These are phyloP conservation scores for Gnathochromis pfefferi DNA, from an alignment of 2,113 vertebrate genomes.

Conservation along the genomic window DNA sequence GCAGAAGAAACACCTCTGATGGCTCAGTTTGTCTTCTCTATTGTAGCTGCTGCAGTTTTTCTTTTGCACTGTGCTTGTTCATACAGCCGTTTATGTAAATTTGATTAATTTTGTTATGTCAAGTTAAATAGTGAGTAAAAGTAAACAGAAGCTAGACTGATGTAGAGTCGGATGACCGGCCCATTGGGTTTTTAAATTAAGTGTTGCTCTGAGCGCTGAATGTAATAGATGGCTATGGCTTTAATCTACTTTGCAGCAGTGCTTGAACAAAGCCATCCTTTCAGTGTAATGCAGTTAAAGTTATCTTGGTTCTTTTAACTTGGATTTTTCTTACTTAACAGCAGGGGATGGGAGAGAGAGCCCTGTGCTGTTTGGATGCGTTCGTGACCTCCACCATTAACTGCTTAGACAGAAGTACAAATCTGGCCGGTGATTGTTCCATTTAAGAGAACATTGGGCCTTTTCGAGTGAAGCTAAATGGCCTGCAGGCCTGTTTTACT, in stretches of 20 bases:
- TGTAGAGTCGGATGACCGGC: not conserved
- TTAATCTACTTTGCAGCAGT: slow-evolving; percentile 53
- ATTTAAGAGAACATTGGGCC: not conserved
- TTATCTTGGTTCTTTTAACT: slow-evolving; percentile 29
- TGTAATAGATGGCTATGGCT: slow-evolving; percentile 37
- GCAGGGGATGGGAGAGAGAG: not conserved
- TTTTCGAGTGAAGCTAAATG: not conserved
- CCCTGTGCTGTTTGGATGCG: not conserved
- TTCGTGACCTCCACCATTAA: not conserved
- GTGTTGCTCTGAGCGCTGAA: slow-evolving; percentile 21
- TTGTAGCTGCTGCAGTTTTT: not conserved
- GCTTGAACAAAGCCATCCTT: slow-evolving; percentile 48
- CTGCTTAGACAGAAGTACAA: not conserved
- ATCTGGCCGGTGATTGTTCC: not conserved
- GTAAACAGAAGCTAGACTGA: not conserved
- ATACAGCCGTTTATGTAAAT: not conserved
- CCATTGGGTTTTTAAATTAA: slow-evolving; percentile 56
- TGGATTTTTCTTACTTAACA: slow-evolving; percentile 28
- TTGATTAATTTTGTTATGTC: slow-evolving; percentile 4
- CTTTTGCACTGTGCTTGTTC: not conserved
- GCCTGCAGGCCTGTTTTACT: not conserved
- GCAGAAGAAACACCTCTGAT: not conserved
- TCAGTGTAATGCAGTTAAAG: slow-evolving; percentile 49
- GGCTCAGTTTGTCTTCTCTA: not conserved
- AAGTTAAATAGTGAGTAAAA: slow-evolving; percentile 1